Conservation (phyloP, 2,113 vertebrate genomes). For the Burhinus oedicnemus region DNA sequence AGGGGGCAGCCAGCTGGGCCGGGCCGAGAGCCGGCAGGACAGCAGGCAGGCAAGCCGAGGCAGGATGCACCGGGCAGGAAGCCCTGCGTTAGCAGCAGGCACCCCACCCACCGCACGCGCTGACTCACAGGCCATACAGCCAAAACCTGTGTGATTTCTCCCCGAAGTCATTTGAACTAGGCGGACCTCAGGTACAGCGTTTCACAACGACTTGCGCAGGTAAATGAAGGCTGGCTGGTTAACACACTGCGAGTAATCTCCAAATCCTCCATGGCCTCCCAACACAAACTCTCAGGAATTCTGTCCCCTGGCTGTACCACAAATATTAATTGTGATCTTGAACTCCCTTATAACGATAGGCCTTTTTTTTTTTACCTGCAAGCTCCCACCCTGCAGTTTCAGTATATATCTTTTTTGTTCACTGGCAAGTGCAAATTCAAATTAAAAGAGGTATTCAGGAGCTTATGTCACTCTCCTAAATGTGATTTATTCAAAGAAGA, state of each 20-base stretch:
- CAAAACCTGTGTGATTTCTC: neutral
- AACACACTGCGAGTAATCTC: neutral
- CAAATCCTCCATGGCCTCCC: neutral
- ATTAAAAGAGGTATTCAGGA: neutral
- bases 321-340: neutral
- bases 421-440: neutral
- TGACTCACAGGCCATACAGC: neutral
- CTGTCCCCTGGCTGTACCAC: neutral
- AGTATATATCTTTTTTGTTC: neutral
- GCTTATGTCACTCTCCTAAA: neutral
- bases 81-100: neutral
- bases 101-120: neutral
- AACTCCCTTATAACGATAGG: neutral
- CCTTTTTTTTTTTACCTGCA: accelerated
- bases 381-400: neutral
- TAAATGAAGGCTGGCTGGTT: neutral
- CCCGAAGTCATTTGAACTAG: neutral
- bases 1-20: neutral
- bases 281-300: neutral
- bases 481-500: neutral
- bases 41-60: slow-evolving; percentile 42
- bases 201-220: neutral
- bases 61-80: slow-evolving; percentile 10
- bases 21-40: neutral
- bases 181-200: accelerated